Evolutionary conservation across 1,140 invertebrate species (phyloP).

Genomic region (Caenorhabditis latens): DNA sequence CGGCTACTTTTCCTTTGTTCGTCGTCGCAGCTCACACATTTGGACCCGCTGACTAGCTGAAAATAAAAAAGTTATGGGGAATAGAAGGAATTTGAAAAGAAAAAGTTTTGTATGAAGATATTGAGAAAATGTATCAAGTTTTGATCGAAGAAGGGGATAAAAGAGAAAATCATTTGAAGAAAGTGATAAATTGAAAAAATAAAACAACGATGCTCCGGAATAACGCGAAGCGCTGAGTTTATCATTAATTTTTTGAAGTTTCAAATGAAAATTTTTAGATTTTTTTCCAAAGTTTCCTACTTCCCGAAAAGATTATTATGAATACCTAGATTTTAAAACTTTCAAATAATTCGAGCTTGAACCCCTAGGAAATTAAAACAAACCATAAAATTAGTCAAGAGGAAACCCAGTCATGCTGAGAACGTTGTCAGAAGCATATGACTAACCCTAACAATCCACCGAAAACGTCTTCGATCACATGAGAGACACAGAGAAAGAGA

Average conservation of each 20-base stretch:
- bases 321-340: no score
- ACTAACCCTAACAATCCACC: constrained; percentile 3
- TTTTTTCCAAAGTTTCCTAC: no score
- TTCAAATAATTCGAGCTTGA: no score
- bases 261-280: no score
- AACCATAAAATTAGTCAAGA: neutral
- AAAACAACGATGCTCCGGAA: neutral
- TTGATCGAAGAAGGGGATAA: no score
- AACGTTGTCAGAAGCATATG: neutral
- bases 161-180: neutral
- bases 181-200: neutral
- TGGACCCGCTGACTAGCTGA: constrained; percentile 29
- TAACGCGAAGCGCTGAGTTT: neutral
- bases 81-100: neutral
- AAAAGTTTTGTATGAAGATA: neutral
- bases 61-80: neutral
- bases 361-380: no score
- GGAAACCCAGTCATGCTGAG: neutral
- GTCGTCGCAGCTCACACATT: constrained; percentile 51
- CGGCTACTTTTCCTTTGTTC: constrained; percentile 46
- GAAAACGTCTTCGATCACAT: neutral
- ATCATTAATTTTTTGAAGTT: no score
- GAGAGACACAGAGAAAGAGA: constrained; percentile 10
- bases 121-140: neutral
- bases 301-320: no score